Evolutionary conservation across 1,140 invertebrate species (phyloP), one percentile per base, ranked within the genome.

Genomic region (Helicoverpa zea): DNA sequence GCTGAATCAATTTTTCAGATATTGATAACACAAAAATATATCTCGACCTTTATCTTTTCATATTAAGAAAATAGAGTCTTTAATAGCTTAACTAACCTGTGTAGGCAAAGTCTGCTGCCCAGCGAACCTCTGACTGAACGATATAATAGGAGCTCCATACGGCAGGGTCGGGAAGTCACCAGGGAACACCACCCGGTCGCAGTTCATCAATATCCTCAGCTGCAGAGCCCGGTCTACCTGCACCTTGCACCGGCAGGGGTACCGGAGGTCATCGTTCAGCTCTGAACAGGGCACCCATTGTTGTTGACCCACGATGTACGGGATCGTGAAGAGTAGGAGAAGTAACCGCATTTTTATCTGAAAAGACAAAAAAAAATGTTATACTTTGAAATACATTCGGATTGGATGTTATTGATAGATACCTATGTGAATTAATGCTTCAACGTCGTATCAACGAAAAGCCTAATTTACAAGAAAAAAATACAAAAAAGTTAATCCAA

Each of bases 31-130:
- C 3, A 35, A 35, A 35, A 35, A 2, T 35, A 35, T 7, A 7
- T 0, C 3, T 35, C 7, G 35, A 35, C 7, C 35, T 35, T 35
- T 1, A 23, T 23, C 23, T 23, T 23, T 23, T 23, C 23, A 23
- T 23, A 23, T 23, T 23, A 23, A 23, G 23, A 23, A 23, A 23
- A 23, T 23, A 2, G 23, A 23, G 23, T 23, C 23, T 23, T 23
- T 2, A 30, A 43, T 43, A 43, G 9, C 29, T 9, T 59, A 35
- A 83, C 73, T 51, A 29, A 97, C 96, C 93, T 97, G 97, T 59
- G 97, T 96, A 2, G 98, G 98, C 63, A 98, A 92, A 61, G 96
- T 96, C 88, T 98, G 98, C 84, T 98, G 97, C 0, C 98, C 98
- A 59, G 97, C 96, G 87, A 96, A 96, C 64, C 96, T 95, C 88